These are phyloP conservation scores for Gymnoscelis rufifasciata DNA, from an alignment of 2,888 invertebrate genomes.

Conservation along the genomic window DNA sequence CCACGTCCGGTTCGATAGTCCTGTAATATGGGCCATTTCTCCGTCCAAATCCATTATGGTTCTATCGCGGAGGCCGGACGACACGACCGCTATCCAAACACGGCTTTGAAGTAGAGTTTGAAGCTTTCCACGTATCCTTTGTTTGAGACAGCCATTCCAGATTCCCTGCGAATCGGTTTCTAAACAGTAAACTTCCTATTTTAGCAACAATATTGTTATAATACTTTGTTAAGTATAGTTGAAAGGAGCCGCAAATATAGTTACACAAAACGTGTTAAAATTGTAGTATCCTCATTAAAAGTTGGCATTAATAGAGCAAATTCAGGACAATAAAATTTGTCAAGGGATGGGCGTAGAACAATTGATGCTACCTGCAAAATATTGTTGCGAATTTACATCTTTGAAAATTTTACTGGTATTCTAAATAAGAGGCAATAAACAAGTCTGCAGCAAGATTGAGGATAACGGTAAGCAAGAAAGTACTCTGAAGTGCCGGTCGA, in stretches of 20 bases:
- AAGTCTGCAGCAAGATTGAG: slow-evolving; percentile 25
- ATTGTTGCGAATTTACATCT: slow-evolving; percentile 28
- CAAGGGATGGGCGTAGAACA: slow-evolving; percentile 25
- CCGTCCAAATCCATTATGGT: background rate
- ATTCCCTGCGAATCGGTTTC: slow-evolving; percentile 5
- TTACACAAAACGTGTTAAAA: slow-evolving; percentile 19
- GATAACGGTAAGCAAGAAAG: slow-evolving; percentile 33
- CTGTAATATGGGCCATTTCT: too few relatives aligned
- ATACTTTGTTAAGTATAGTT: too few relatives aligned
- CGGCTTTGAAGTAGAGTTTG: slow-evolving; percentile 26
- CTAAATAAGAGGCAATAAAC: slow-evolving; percentile 26
- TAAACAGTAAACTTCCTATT: background rate
- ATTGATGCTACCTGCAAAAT: slow-evolving; percentile 26
- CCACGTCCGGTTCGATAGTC: background rate
- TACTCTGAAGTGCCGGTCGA: slow-evolving; percentile 22
- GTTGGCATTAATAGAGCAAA: slow-evolving; percentile 37
- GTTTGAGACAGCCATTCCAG: slow-evolving; percentile 11
- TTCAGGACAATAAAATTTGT: slow-evolving; percentile 35
- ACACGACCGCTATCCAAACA: slow-evolving; percentile 32
- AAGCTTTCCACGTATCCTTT: slow-evolving; percentile 21
- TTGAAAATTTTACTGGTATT: slow-evolving; percentile 25
- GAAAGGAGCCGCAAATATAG: background rate
- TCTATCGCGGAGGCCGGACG: slow-evolving; percentile 34
- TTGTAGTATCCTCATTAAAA: slow-evolving; percentile 29
- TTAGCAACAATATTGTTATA: background rate